Base-by-base conservation (phyloP, 1,140 invertebrate genomes). In the Zaprionus africanus region DNA sequence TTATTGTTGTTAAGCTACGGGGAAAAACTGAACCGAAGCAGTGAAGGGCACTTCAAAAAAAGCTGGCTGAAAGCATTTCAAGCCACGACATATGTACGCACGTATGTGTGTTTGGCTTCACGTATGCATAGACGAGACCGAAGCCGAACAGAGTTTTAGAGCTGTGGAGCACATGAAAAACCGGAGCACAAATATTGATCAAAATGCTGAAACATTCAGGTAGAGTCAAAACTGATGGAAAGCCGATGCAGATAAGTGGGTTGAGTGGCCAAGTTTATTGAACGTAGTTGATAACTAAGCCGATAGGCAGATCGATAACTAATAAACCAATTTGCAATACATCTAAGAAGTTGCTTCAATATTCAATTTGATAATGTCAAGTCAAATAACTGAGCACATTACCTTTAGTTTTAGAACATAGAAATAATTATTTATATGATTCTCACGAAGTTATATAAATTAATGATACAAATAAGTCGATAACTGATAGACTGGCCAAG, bases 121-220 rank as follows among this genome's bases (percentile, higher is more conserved):
- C n/a, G 15, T 41, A 7, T 41, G 38, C 15, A n/a, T n/a, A 41
- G n/a, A 15, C 38, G 38, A 41, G 38, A 41, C 67, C 36, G 17
- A 34, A 54, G 28, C 22, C 28, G 65, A 17, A 28, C 26, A 53
- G 62, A 36, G 26, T 46, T 61, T 63, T 63, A 58, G 38, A 26
- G 58, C 66, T 17, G 41, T 65, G 76, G 38, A 54, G 54, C 60
- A 88, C 71, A 70, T 62, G 78, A 81, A 76, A 87, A 88, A 87
- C 80, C 84, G 69, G 79, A 83, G 77, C 80, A 70, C 78, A 87
- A 87, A 87, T 87, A 87, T 87, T 87, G 84, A 88, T 85, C 84
- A 78, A 84, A 81, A 82, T 84, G 74, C 81, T 81, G 61, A 76
- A 88, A 78, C 74, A 78, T 88, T 87, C 84, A 69, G 57, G 72